Base-by-base conservation (phyloP, 1,140 invertebrate genomes). In the Drosophila lacertosa region DNA sequence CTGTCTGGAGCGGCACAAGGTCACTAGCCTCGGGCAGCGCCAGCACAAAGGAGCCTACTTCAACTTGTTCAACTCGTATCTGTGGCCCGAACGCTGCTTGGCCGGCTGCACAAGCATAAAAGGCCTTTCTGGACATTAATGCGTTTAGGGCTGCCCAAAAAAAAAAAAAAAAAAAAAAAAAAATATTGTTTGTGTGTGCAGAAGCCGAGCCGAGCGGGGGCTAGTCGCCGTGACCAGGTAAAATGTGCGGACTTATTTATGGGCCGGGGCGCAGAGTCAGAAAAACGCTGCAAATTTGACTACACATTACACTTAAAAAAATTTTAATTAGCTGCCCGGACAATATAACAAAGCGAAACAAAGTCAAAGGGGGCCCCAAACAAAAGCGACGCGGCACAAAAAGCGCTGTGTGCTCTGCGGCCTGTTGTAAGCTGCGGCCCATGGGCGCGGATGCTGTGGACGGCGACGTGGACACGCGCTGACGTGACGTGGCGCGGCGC, bases 231-330 rank as follows among this genome's bases (percentile, higher is more conserved):
- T 64, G 71, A 24, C 57, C 81, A 86, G 77, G 81, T 77, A 67
- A 67, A 86, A 74, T 77, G 63, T 75, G 45, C 50, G 39, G 76
- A 66, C 74, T 80, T 86, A 86, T 86, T 84, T 77, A 86, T 86
- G 76, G 60, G 67, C 39, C 73, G 67, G 22, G 64, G 13, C 15
- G n/a, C n/a, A n/a, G n/a, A 47, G 47, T 29, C 44, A 29, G 51
- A 45, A 35, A 45, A 42, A 39, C 29, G 55, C 64, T 59, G 55
- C 26, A 80, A 86, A 80, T 80, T 84, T 74, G 62, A 81, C 75
- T 86, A 80, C 80, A 83, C 66, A 80, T 83, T 80, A 84, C 80
- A 84, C 60, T 81, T 64, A 63, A 62, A 74, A 86, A 83, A 84
- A 74, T 81, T 84, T 84, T 84, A 84, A 84, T 84, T 84, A 84